A percentile compares a stretch with the other conserved stretches of the same genome.
phyloP scores from a whole-genome alignment of 1,140 invertebrate genomes.

The Lordiphosa stackelbergi region DNA sequence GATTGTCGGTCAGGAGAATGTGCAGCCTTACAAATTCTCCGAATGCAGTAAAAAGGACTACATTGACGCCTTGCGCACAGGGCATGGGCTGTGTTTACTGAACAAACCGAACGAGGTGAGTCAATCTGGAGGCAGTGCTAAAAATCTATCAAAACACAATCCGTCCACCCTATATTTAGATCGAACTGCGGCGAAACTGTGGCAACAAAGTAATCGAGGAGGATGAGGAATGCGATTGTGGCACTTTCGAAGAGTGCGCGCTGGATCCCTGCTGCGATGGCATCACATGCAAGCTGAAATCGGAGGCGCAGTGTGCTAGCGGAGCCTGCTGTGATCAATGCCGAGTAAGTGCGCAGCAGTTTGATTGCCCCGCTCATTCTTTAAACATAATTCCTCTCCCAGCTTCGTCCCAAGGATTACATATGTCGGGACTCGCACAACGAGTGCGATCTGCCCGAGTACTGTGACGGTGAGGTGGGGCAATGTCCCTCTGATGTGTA shows the following conservation, averaged over 20 bases:
- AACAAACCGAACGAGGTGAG: constrained; percentile 94
- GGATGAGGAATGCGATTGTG: constrained; percentile 96
- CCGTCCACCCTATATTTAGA: constrained; percentile 66
- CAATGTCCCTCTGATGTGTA: constrained; percentile 92
- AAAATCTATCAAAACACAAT: background rate
- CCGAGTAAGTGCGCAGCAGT: constrained; percentile 81
- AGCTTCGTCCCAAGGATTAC: constrained; percentile 87
- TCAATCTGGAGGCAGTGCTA: constrained; percentile 9
- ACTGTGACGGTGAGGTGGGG: constrained; percentile 90
- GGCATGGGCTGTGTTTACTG: constrained; percentile 90
- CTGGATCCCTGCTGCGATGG: constrained; percentile 96
- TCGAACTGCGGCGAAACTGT: constrained; percentile 87
- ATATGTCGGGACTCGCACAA: constrained; percentile 90
- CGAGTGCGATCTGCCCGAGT: constrained; percentile 96
- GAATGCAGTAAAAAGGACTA: constrained; percentile 93
- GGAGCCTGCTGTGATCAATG: constrained; percentile 95
- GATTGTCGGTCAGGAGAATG: constrained; percentile 92
- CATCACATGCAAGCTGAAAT: constrained; percentile 93
- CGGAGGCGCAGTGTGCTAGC: constrained; percentile 93
- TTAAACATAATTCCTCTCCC: constrained; percentile 16
- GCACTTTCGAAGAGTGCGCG: constrained; percentile 90
- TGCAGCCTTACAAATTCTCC: constrained; percentile 95
- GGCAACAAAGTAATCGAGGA: constrained; percentile 96
- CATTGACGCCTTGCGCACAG: constrained; percentile 86
- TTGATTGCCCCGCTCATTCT: background rate